A percentile compares a stretch with the other conserved stretches of the same genome.
Conservation (phyloP, 2,888 invertebrate species). For the Agriopis marginaria region DNA sequence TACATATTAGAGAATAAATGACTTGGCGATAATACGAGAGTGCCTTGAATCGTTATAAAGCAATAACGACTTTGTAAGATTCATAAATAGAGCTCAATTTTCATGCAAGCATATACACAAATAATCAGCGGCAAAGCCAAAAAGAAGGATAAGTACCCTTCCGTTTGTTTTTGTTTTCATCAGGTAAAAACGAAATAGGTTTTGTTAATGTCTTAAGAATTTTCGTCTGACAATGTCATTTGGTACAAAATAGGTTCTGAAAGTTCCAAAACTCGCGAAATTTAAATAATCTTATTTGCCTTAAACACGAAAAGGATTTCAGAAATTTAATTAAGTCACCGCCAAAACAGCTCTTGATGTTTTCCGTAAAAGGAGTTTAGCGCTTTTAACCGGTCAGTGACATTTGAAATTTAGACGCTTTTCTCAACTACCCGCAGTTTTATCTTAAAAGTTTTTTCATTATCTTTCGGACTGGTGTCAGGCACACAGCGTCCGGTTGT, state of each 20-base stretch:
- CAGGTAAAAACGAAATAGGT: neutral
- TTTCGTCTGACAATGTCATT: constrained; percentile 12
- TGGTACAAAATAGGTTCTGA: constrained; percentile 12
- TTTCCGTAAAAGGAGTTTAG: constrained; percentile 36
- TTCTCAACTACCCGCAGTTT: constrained; percentile 1
- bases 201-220: neutral
- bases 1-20: constrained; percentile 24
- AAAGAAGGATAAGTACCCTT: neutral
- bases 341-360: constrained; percentile 38
- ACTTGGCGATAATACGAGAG: constrained; percentile 9
- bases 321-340: constrained; percentile 44
- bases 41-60: neutral
- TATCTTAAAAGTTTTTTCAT: constrained; percentile 46
- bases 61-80: neutral
- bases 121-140: neutral
- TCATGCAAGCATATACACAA: neutral
- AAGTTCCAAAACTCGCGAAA: constrained; percentile 20
- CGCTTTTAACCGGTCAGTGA: constrained; percentile 37
- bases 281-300: constrained; percentile 26
- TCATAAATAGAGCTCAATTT: neutral
- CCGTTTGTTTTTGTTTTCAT: too few species aligned
- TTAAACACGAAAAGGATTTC: constrained; percentile 40
- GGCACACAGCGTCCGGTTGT: constrained; percentile 57
- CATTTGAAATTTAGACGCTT: constrained; percentile 42
- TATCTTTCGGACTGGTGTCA: constrained; percentile 46